These are phyloP conservation scores for Boulengeromyrus knoepffleri DNA, from an alignment of 2,113 vertebrate genomes.

Conservation along the genomic window DNA sequence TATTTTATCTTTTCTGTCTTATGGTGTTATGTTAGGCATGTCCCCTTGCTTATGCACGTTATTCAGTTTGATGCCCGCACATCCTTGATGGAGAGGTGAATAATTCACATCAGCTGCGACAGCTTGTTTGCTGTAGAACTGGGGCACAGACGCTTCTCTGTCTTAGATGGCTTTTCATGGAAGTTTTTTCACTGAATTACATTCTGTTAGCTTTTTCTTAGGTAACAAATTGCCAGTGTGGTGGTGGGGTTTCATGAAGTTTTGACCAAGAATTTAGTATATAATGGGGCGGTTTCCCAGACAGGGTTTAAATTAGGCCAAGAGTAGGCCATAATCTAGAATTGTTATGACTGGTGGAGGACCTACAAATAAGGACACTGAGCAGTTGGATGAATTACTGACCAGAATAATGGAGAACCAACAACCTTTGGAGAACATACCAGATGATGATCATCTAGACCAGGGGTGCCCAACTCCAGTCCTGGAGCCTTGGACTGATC, in stretches of 20 bases:
- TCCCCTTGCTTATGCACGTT: constrained; percentile 18
- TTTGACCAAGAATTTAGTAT: background rate
- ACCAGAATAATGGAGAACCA: too few species aligned
- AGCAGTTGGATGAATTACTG: too few species aligned
- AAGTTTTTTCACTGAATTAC: background rate
- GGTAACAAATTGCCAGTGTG: background rate
- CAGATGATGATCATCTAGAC: too few species aligned
- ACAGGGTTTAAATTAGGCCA: too few species aligned
- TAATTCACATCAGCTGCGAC: constrained; percentile 39
- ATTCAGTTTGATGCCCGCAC: constrained; percentile 48
- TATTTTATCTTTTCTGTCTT: background rate
- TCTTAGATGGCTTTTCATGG: background rate
- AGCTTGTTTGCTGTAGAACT: constrained; percentile 29
- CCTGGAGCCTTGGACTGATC: too few species aligned
- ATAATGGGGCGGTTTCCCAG: too few species aligned
- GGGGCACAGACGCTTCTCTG: constrained; percentile 24
- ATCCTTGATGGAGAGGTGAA: constrained; percentile 32
- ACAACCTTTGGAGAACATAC: too few species aligned
- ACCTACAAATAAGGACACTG: too few species aligned
- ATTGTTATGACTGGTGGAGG: background rate
- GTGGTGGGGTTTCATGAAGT: background rate
- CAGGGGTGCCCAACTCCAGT: too few species aligned
- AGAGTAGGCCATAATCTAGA: too few species aligned
- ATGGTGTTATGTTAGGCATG: background rate
- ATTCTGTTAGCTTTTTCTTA: background rate